Conservation (phyloP, 2,888 invertebrate genomes). For the Poecilus cupreus region DNA sequence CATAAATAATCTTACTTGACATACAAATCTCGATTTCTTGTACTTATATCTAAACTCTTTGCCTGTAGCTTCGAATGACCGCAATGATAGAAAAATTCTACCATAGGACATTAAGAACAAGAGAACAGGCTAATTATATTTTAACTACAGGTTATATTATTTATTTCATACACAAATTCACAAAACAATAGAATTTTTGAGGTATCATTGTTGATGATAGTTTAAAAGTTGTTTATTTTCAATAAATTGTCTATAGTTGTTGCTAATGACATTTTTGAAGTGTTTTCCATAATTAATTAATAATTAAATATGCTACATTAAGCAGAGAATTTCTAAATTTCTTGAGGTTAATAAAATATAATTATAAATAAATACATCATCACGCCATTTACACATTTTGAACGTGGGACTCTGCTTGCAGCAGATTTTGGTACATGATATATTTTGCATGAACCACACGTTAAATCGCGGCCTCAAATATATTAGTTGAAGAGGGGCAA, state of each 20-base stretch:
- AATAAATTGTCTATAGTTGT: no score
- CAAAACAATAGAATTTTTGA: neutral
- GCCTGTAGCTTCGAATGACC: slow-evolving; percentile 32
- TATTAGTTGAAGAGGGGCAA: no score
- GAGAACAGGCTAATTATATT: slow-evolving; percentile 32
- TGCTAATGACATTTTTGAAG: neutral
- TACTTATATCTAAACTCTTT: neutral
- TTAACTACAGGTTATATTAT: neutral
- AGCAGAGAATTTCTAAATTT: neutral
- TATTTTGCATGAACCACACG: no score
- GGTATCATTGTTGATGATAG: neutral
- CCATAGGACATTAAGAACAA: slow-evolving; percentile 24
- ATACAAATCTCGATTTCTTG: slow-evolving; percentile 55
- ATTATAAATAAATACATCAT: no score
- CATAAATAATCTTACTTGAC: slow-evolving; percentile 50
- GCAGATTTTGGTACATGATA: no score
- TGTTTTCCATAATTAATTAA: neutral
- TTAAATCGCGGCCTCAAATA: no score
- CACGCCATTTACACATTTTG: no score
- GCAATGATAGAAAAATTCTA: slow-evolving; percentile 44
- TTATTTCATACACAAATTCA: neutral
- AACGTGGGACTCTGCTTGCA: no score
- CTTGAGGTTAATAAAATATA: no score
- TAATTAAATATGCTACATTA: neutral
- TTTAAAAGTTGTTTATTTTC: neutral